Conservation (phyloP, 2,888 invertebrate genomes). For the Choristoneura rosaceana region DNA sequence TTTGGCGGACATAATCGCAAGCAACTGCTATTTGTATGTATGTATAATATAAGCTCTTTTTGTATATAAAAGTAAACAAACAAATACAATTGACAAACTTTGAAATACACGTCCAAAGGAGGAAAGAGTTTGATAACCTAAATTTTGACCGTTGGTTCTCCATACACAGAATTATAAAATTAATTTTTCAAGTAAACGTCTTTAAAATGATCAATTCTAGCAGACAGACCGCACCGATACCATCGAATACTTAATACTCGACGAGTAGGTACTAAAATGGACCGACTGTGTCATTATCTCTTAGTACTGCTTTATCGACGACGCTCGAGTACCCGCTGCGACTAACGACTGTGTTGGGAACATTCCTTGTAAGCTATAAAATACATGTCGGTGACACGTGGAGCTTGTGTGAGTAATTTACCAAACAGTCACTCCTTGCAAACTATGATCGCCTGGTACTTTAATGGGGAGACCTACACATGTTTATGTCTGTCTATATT, state of each 20-base stretch:
- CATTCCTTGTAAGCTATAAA: constrained; percentile 19
- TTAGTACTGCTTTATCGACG: neutral
- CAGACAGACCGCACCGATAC: neutral
- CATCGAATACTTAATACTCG: neutral
- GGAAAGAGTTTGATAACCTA: neutral
- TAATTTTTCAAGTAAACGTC: no score
- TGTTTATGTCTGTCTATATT: no score
- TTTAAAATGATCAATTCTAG: neutral
- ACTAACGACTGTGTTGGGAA: constrained; percentile 23
- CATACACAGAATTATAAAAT: neutral
- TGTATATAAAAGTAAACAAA: no score
- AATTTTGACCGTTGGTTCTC: neutral
- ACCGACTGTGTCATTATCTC: constrained; percentile 6
- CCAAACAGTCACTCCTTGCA: no score
- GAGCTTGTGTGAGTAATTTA: neutral
- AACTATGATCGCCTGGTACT: no score
- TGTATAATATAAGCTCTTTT: no score
- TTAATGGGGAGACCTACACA: no score
- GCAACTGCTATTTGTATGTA: no score
- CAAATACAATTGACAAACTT: no score
- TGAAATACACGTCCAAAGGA: no score
- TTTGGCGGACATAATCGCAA: no score
- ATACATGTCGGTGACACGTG: constrained; percentile 19
- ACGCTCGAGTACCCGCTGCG: constrained; percentile 19
- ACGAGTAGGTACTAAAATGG: neutral